These are phyloP conservation scores for Oryzaephilus surinamensis DNA, from an alignment of 1,140 invertebrate species.

Conservation along the genomic window DNA sequence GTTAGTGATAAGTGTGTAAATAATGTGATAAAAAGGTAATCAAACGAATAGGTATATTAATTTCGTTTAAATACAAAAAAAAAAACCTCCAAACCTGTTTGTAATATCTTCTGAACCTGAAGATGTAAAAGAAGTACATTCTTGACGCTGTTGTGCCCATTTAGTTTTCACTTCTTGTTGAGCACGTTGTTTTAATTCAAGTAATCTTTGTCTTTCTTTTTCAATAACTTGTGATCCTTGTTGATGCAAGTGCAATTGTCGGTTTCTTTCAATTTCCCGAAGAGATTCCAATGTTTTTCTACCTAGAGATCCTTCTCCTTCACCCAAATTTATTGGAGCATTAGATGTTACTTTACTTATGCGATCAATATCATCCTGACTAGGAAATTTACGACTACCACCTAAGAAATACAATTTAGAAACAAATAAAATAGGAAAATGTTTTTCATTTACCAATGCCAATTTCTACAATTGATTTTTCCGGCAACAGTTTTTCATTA, in stretches of 20 bases:
- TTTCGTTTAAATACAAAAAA: too few relatives aligned
- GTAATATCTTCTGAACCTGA: conserved; percentile 45
- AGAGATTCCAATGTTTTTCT: conserved; percentile 79
- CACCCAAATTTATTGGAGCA: conserved; percentile 49
- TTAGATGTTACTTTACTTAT: conserved; percentile 77
- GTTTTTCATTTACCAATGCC: conserved; percentile 18
- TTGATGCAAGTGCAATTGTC: conserved; percentile 76
- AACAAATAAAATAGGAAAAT: not conserved
- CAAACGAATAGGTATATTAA: too few relatives aligned
- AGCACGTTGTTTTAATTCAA: conserved; percentile 72
- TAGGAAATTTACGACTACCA: conserved; percentile 40
- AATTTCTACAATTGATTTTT: conserved; percentile 30
- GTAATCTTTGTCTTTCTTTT: conserved; percentile 75
- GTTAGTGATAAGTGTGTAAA: too few relatives aligned
- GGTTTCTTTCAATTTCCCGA: conserved; percentile 79
- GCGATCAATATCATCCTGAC: conserved; percentile 75
- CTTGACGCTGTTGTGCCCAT: conserved; percentile 66
- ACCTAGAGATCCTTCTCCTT: conserved; percentile 47
- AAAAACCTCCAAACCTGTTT: conserved; percentile 25
- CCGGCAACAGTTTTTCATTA: conserved; percentile 33
- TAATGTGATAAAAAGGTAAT: too few relatives aligned
- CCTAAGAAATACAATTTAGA: not conserved
- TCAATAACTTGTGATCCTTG: conserved; percentile 88
- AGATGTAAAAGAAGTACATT: conserved; percentile 59
- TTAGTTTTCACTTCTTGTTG: conserved; percentile 79